Conservation (phyloP, 1,140 invertebrate species). For the Temnothorax curvispinosus region DNA sequence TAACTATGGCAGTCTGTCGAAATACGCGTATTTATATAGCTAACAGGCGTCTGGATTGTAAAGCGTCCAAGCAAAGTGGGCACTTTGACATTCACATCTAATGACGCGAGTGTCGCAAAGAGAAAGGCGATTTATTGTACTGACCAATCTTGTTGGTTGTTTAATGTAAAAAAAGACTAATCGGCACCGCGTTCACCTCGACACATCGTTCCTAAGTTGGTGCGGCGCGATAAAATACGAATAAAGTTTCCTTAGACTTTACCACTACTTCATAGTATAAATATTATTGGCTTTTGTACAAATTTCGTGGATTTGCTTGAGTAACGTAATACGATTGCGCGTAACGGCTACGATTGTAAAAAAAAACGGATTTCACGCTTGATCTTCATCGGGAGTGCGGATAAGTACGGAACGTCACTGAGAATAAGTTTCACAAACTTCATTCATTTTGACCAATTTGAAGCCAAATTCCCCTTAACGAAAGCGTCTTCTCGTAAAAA, state of each 20-base stretch:
- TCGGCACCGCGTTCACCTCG: neutral
- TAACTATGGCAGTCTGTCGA: conserved; percentile 74
- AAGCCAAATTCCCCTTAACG: neutral
- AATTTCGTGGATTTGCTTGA: neutral
- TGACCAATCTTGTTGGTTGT: conserved; percentile 24
- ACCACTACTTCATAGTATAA: conserved; percentile 22
- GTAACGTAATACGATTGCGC: conserved; percentile 18
- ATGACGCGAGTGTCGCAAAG: conserved; percentile 16
- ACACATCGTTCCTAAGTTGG: neutral
- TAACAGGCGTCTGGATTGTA: conserved; percentile 26
- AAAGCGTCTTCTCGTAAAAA: neutral
- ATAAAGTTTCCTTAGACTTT: conserved; percentile 1
- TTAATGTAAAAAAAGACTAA: conserved; percentile 26
- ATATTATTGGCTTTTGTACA: conserved; percentile 46
- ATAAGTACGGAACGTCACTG: neutral
- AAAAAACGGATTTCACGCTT: neutral
- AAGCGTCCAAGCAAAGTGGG: conserved; percentile 13
- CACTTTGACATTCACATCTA: conserved; percentile 7
- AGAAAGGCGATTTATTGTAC: conserved; percentile 26
- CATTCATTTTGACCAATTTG: neutral
- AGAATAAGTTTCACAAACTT: conserved; percentile 17
- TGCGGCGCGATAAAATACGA: conserved; percentile 24
- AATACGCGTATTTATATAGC: conserved; percentile 62
- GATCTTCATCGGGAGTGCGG: neutral
- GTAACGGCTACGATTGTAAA: neutral